These are phyloP conservation scores for Andrena camellia DNA, from an alignment of 2,888 invertebrate genomes.

Conservation along the genomic window DNA sequence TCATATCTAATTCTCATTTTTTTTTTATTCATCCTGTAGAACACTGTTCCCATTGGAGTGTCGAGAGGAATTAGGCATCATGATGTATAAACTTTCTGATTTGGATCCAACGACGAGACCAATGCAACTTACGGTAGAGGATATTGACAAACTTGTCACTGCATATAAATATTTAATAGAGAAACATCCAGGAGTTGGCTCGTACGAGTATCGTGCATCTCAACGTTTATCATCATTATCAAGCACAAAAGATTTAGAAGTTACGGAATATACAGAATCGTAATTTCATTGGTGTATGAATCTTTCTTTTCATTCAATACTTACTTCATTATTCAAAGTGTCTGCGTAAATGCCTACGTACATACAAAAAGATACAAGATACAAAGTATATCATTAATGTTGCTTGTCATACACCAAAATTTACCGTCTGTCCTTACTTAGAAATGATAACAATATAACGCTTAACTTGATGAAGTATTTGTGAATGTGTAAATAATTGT, in stretches of 20 bases:
- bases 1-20: neutral
- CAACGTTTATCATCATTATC: slow-evolving; percentile 71
- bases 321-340: neutral
- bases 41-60: slow-evolving; percentile 92
- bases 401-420: no score
- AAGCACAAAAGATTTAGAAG: slow-evolving; percentile 46
- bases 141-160: slow-evolving; percentile 91
- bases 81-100: slow-evolving; percentile 90
- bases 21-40: slow-evolving; percentile 77
- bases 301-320: neutral
- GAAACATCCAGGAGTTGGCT: slow-evolving; percentile 88
- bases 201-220: slow-evolving; percentile 90
- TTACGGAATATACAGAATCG: slow-evolving; percentile 7
- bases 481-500: no score
- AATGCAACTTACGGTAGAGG: slow-evolving; percentile 91
- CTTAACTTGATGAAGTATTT: no score
- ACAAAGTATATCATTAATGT: no score
- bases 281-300: slow-evolving; percentile 5
- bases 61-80: slow-evolving; percentile 88
- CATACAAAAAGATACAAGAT: no score
- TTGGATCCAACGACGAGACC: slow-evolving; percentile 90
- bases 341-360: no score
- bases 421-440: no score
- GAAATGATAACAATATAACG: no score
- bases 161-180: slow-evolving; percentile 91